Conservation (phyloP, 2,113 vertebrate genomes). For the Potamarius usumacintae region DNA sequence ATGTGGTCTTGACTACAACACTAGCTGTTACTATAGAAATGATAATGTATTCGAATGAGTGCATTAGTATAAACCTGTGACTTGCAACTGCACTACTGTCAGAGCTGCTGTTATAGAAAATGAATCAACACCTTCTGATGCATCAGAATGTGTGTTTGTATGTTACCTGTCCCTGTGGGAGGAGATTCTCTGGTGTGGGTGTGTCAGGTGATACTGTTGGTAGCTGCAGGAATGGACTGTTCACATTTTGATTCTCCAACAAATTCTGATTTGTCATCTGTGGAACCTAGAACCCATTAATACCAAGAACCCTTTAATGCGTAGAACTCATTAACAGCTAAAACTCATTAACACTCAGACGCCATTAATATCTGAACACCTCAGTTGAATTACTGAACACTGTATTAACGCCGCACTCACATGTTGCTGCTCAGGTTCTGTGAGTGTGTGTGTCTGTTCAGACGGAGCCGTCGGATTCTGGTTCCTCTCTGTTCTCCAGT, state of each 20-base stretch:
- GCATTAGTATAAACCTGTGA: neutral
- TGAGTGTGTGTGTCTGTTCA: neutral
- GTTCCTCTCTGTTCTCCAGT: conserved; percentile 9
- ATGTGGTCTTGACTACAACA: too few species aligned
- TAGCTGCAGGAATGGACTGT: conserved; percentile 25
- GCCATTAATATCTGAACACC: neutral
- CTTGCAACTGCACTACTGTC: neutral
- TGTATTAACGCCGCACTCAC: neutral
- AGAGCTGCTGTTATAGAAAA: neutral
- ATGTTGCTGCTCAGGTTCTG: neutral
- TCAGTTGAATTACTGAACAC: neutral
- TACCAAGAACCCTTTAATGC: neutral
- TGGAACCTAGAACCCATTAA: neutral
- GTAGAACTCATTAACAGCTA: neutral
- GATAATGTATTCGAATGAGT: neutral
- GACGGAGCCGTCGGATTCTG: neutral
- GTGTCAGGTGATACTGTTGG: neutral
- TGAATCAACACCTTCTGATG: neutral
- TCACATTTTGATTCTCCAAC: conserved; percentile 5
- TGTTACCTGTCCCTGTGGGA: conserved; percentile 44
- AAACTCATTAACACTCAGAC: neutral
- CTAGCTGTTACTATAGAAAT: neutral
- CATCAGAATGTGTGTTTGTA: conserved; percentile 12
- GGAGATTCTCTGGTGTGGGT: conserved; percentile 7
- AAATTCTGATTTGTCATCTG: neutral